Percentiles rank a stretch among this genome's conserved stretches.
Conservation (phyloP, 2,888 invertebrate species). For the Phytoseiulus persimilis region DNA sequence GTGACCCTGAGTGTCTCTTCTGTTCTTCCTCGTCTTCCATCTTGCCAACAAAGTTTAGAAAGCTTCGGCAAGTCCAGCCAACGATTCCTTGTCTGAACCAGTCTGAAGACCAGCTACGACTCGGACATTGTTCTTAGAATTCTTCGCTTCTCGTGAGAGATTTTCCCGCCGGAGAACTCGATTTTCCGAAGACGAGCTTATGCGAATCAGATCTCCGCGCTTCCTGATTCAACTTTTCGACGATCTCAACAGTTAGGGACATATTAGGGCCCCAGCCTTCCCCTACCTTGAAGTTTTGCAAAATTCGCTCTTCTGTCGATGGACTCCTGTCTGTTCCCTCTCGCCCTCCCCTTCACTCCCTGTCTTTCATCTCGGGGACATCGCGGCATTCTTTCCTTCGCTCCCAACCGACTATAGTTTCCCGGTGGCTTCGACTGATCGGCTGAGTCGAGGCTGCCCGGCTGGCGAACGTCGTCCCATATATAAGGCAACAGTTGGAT, state of each 20-base stretch:
- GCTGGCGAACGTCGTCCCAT: not conserved
- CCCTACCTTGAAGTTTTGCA: too few relatives aligned
- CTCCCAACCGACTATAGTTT: not conserved
- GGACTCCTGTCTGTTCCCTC: too few relatives aligned
- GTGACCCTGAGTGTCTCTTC: not conserved
- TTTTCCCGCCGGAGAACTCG: too few relatives aligned
- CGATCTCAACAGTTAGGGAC: too few relatives aligned
- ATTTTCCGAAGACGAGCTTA: too few relatives aligned
- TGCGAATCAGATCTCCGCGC: too few relatives aligned
- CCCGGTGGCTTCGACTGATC: not conserved
- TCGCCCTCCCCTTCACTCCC: not conserved
- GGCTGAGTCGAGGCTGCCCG: not conserved
- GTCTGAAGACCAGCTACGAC: not conserved
- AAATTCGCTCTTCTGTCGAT: too few relatives aligned
- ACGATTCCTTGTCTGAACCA: not conserved
- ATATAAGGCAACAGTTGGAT: constrained; percentile 37
- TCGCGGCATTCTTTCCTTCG: not conserved
- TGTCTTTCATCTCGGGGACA: not conserved
- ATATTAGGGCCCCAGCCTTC: too few relatives aligned
- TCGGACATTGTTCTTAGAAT: not conserved
- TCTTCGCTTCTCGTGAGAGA: not conserved
- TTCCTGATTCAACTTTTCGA: too few relatives aligned
- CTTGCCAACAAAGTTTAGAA: not conserved
- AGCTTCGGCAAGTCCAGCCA: not conserved
- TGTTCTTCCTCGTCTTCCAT: not conserved